These are phyloP conservation scores for Cotesia typhae DNA, from an alignment of 1,140 invertebrate species.

Conservation along the genomic window DNA sequence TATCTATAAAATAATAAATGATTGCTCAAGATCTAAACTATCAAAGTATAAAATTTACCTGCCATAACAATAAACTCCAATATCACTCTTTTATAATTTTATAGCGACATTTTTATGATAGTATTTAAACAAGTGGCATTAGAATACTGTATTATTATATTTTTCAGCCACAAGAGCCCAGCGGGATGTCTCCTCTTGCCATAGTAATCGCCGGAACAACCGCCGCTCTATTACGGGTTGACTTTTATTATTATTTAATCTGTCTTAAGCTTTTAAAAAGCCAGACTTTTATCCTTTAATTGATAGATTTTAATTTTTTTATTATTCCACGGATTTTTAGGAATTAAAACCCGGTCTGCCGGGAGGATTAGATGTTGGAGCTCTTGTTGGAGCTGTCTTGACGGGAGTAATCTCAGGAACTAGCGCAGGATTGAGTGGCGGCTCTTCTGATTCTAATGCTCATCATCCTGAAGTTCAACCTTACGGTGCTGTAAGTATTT, in stretches of 20 bases:
- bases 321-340: constrained; percentile 30
- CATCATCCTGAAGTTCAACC: neutral
- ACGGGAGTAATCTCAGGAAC: constrained; percentile 55
- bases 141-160: constrained; percentile 6
- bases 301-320: neutral
- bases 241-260: constrained; percentile 36
- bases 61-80: neutral
- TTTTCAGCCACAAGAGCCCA: constrained; percentile 50
- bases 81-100: neutral
- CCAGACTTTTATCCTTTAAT: constrained; percentile 18
- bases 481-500: constrained; percentile 26
- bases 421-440: constrained; percentile 55
- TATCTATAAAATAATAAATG: constrained; percentile 7
- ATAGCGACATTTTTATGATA: neutral
- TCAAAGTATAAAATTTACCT: neutral
- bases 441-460: constrained; percentile 17
- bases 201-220: constrained; percentile 51
- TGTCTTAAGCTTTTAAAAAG: constrained; percentile 6
- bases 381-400: constrained; percentile 53
- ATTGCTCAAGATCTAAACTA: constrained; percentile 20
- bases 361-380: constrained; percentile 51
- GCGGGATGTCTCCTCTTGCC: constrained; percentile 51
- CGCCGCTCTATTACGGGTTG: constrained; percentile 55
- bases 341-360: constrained; percentile 44
- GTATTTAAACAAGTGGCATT: neutral